Conservation (phyloP, 1,140 invertebrate species). For the Aphaenogaster floridana region DNA sequence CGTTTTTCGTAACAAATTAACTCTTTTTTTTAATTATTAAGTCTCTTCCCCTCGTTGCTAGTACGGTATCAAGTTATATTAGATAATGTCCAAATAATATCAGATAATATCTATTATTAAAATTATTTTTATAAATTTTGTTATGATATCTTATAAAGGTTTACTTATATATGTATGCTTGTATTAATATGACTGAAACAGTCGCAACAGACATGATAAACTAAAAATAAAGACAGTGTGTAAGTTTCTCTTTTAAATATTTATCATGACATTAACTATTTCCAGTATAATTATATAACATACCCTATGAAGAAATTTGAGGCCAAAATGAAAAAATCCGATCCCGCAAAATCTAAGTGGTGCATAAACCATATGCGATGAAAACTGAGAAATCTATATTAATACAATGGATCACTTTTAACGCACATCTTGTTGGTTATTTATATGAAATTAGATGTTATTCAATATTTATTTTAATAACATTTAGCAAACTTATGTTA, state of each 20-base stretch:
- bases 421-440: not conserved
- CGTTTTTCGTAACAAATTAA: not conserved
- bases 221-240: not conserved
- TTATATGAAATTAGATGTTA: not conserved
- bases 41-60: not conserved
- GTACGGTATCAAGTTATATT: not conserved
- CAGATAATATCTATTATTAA: not conserved
- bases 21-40: not conserved
- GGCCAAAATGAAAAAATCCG: slow-evolving; percentile 43
- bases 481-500: not conserved
- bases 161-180: not conserved
- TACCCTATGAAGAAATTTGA: slow-evolving; percentile 19
- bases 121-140: not conserved
- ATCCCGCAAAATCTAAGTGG: slow-evolving; percentile 29
- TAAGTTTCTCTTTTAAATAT: not conserved
- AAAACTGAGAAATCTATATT: slow-evolving; percentile 26
- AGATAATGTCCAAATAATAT: not conserved
- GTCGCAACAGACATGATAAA: not conserved
- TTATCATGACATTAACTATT: not conserved
- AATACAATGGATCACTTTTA: not conserved
- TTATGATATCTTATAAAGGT: not conserved
- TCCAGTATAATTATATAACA: not conserved
- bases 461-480: slow-evolving; percentile 1
- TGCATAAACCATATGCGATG: not conserved
- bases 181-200: slow-evolving; percentile 23